Conservation (phyloP, 2,113 vertebrate genomes). For the Ranitomeya variabilis region DNA sequence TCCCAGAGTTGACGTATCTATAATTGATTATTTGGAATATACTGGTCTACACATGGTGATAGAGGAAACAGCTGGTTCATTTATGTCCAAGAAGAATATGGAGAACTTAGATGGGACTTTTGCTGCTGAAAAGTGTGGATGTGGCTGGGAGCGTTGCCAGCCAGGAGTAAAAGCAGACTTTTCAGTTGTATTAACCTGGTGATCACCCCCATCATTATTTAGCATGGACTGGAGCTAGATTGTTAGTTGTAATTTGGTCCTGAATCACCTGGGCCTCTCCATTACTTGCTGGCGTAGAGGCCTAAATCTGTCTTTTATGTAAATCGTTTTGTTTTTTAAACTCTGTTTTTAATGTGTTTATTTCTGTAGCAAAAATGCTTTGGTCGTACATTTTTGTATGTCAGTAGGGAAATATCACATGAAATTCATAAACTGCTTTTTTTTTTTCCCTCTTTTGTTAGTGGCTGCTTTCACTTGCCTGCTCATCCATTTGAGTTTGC, state of each 20-base stretch:
- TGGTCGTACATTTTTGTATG: too few species aligned
- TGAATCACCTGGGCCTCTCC: too few species aligned
- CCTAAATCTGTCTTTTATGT: too few species aligned
- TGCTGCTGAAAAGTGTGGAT: slow-evolving; percentile 5
- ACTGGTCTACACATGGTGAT: not conserved
- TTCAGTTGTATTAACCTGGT: not conserved
- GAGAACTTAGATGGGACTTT: slow-evolving; percentile 10
- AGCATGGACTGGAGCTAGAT: not conserved
- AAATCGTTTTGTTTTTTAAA: too few species aligned
- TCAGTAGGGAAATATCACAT: too few species aligned
- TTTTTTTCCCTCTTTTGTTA: too few species aligned
- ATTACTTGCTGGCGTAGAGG: too few species aligned
- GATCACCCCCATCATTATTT: not conserved
- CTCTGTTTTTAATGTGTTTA: too few species aligned
- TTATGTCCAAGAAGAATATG: slow-evolving; percentile 3
- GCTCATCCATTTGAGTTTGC: too few species aligned
- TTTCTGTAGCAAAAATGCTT: too few species aligned
- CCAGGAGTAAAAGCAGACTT: not conserved
- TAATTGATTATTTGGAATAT: not conserved
- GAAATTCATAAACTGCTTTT: too few species aligned
- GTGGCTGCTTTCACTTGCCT: too few species aligned
- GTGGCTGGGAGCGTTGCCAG: not conserved
- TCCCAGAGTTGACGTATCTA: not conserved
- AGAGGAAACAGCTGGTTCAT: slow-evolving; percentile 12
- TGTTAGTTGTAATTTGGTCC: not conserved